Evolutionary conservation across 2,888 invertebrate genomes (phyloP).

Genomic region (Machimus rusticus): DNA sequence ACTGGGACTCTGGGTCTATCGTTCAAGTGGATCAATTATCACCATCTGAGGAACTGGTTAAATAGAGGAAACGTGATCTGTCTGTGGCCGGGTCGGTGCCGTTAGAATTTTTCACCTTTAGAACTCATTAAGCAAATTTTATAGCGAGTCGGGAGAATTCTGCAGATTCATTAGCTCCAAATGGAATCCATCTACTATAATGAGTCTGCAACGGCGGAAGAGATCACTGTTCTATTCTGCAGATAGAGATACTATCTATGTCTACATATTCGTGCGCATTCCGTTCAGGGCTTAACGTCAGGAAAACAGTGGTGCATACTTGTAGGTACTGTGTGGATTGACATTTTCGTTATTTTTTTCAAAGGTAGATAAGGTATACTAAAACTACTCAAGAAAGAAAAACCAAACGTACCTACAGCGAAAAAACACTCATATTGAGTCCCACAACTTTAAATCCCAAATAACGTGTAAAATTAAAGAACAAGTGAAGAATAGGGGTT

Average conservation of each 20-base stretch:
- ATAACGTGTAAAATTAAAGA: no score
- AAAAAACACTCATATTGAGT: no score
- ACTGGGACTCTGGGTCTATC: conserved; percentile 1
- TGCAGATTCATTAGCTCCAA: not conserved
- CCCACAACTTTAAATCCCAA: no score
- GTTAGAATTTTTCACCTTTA: conserved; percentile 11
- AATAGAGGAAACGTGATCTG: conserved; percentile 17
- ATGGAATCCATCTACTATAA: not conserved
- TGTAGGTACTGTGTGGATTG: no score
- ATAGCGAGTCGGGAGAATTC: not conserved
- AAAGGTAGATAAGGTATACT: no score
- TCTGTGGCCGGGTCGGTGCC: not conserved
- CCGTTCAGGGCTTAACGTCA: no score
- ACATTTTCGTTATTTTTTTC: no score
- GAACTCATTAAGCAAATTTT: not conserved
- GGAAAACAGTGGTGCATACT: no score
- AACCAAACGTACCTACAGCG: no score
- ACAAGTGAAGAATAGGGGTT: no score
- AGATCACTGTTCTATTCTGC: not conserved
- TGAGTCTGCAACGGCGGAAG: not conserved
- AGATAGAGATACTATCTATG: not conserved
- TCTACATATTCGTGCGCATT: not conserved
- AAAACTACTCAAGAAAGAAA: no score
- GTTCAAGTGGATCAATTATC: conserved; percentile 15
- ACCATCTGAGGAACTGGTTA: not conserved